Conservation (phyloP, 1,140 invertebrate genomes). For the Drosophila grimshawi region DNA sequence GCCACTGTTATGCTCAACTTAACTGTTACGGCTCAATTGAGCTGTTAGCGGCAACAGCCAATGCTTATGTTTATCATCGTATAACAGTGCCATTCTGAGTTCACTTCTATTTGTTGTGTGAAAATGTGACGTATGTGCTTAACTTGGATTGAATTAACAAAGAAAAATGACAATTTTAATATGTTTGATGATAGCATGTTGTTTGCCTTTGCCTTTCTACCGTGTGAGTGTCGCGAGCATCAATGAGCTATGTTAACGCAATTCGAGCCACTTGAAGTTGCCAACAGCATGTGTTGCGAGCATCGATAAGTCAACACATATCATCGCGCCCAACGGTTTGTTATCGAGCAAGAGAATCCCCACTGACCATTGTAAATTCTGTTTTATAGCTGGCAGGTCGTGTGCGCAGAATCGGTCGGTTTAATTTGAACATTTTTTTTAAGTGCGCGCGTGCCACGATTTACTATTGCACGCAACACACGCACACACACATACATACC, state of each 20-base stretch:
- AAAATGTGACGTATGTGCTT: no score
- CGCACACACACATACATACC: conserved; percentile 16
- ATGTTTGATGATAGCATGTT: no score
- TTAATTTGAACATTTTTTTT: conserved; percentile 40
- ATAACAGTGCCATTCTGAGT: conserved; percentile 22
- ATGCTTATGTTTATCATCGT: background rate
- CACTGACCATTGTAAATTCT: conserved; percentile 40
- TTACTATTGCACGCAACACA: conserved; percentile 36
- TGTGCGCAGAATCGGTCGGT: conserved; percentile 51
- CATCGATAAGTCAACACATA: conserved; percentile 1
- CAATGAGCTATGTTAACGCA: conserved; percentile 13
- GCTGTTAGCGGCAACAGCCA: conserved; percentile 12
- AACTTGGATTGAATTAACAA: background rate
- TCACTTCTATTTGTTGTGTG: background rate
- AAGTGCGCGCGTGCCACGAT: conserved; percentile 51
- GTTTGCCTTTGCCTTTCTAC: no score
- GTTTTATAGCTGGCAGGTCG: conserved; percentile 43
- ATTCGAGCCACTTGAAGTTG: conserved; percentile 3
- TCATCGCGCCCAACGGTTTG: background rate
- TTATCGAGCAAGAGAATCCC: conserved; percentile 24
- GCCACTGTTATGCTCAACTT: conserved; percentile 20
- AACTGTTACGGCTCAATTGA: conserved; percentile 11
- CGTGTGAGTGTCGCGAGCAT: background rate
- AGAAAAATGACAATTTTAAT: no score
- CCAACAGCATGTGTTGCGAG: background rate